Base-by-base conservation (phyloP, 2,888 invertebrate genomes). In the Tetrapedia diversipes region DNA sequence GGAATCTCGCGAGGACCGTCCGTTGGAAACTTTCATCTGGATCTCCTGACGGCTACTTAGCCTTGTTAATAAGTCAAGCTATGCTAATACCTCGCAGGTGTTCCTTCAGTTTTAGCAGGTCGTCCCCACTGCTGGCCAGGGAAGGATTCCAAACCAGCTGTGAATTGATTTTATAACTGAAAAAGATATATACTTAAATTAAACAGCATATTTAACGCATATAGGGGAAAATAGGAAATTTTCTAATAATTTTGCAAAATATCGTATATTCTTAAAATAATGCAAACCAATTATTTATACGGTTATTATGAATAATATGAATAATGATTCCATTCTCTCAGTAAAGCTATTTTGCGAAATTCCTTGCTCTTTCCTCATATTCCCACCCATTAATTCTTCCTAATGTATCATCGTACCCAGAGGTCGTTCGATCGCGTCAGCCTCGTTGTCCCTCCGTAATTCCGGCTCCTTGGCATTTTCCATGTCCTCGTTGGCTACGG, bases 21-120 rank as follows among this genome's bases (percentile, higher is more conserved):
- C 47, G 49, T 39, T 47, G 39, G 65, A 60, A 76, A 77, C 73
- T 77, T 78, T 77, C 82, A 61, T 69, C 67, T 63, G 41, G 57
- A 67, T 77, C 77, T 68, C 57, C 67, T 56, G 59, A 54, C 54
- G 74, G 47, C 60, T 76, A 80, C 71, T 83, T 76, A 80, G 70
- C 63, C 77, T 77, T 56, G 68, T 84, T 84, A 80, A 84, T 80
- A 82, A 73, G 65, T 67, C 61, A 54, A 69, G 54, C 56, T 53
- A 60, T 66, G 82, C 70, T 83, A 84, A 83, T 82, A 73, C 72
- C 59, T 54, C 65, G 57, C 80, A 80, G 75, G 73, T 82, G 85
- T 80, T 67, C 43, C 27, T 27, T 53, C 56, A 70, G 54, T 49
- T 56, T 59, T 54, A 64, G 49, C 69, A 39, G 68, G 27, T 39